Conservation (phyloP, 2,113 vertebrate genomes). For the Lycaon pictus region DNA sequence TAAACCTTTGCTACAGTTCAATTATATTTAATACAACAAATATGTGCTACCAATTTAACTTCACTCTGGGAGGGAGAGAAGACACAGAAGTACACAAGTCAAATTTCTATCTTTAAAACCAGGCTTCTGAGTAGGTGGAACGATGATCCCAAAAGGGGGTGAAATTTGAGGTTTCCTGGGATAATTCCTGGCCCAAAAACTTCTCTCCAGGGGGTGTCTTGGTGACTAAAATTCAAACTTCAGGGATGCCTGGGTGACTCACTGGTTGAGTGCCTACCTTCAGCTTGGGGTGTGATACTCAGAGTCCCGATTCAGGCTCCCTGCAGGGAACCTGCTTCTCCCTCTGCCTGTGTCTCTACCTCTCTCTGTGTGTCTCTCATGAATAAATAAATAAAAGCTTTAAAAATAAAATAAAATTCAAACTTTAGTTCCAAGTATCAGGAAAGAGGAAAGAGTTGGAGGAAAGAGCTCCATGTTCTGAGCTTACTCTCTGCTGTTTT, state of each 20-base stretch:
- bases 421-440: conserved; percentile 47
- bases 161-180: conserved; percentile 20
- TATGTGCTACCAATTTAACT: not conserved
- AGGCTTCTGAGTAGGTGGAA: conserved; percentile 1
- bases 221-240: conserved; percentile 50
- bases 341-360: too few species aligned
- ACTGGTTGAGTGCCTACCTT: too few species aligned
- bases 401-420: not conserved
- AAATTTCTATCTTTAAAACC: conserved; percentile 52
- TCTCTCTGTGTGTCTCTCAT: too few species aligned
- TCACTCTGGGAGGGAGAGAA: not conserved
- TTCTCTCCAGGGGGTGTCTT: not conserved
- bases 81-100: conserved; percentile 2
- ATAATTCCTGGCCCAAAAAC: not conserved
- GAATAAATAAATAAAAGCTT: too few species aligned
- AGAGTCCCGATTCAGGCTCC: too few species aligned
- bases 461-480: conserved; percentile 5
- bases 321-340: too few species aligned
- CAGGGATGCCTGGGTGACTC: not conserved
- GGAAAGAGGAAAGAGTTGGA: not conserved
- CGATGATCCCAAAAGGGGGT: not conserved
- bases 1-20: conserved; percentile 27
- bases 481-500: conserved; percentile 1
- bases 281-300: too few species aligned
- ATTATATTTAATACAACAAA: conserved; percentile 9